phyloP scores from a whole-genome alignment of 2,797 vertebrate genomes.

The Pelochelys cantorii region DNA sequence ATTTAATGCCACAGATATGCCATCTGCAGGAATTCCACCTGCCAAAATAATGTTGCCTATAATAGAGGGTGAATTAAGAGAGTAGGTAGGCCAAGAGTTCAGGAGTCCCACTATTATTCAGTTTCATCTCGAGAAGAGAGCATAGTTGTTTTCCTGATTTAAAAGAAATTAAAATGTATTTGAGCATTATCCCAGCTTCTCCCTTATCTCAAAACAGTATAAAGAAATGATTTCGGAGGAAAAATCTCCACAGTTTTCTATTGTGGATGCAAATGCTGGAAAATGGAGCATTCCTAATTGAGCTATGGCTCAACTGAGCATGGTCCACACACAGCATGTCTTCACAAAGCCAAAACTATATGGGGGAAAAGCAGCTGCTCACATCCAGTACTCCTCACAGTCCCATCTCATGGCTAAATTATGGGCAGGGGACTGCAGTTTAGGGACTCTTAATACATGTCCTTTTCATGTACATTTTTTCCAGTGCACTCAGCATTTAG shows the following conservation, averaged over 20 bases:
- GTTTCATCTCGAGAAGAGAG: background rate
- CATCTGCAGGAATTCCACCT: background rate
- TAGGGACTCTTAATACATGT: background rate
- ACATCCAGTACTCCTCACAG: accelerated
- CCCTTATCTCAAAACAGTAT: background rate
- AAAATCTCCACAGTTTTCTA: background rate
- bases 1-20: background rate
- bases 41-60: background rate
- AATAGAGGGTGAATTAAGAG: background rate
- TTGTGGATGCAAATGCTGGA: background rate
- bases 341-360: background rate
- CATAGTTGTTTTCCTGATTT: background rate
- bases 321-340: background rate
- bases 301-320: background rate
- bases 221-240: background rate
- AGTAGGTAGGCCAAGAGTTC: background rate
- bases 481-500: background rate
- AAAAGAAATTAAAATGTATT: background rate
- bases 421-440: accelerated
- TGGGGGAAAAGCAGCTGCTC: background rate
- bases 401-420: accelerated
- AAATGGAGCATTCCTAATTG: background rate
- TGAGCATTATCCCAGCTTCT: background rate
- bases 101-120: background rate
- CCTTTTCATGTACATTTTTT: background rate